phyloP scores from a whole-genome alignment of 2,888 invertebrate genomes.

The Cataglyphis albicans region DNA sequence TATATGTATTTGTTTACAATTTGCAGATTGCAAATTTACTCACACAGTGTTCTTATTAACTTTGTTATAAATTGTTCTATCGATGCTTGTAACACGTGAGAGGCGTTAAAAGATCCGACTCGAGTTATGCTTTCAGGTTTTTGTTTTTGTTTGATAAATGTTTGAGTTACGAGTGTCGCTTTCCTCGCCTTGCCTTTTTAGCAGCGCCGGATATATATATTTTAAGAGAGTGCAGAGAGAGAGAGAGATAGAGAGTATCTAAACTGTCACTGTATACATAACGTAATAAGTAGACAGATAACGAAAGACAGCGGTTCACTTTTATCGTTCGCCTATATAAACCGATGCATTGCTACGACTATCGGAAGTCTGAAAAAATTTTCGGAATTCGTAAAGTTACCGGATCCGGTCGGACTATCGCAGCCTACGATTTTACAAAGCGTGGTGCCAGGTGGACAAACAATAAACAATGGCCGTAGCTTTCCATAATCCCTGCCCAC shows the following conservation, averaged over 20 bases:
- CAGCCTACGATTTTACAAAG: conserved; percentile 26
- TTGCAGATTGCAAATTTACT: conserved; percentile 38
- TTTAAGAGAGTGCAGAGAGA: conserved; percentile 2
- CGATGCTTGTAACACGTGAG: conserved; percentile 7
- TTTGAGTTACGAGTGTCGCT: conserved; percentile 44
- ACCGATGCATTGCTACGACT: not conserved
- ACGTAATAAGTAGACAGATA: conserved; percentile 9
- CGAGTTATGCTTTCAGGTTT: conserved; percentile 1
- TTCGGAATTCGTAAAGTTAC: not conserved
- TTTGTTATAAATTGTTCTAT: not conserved
- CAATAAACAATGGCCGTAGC: conserved; percentile 49
- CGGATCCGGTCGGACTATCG: conserved; percentile 7
- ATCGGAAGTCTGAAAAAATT: not conserved
- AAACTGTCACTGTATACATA: conserved; percentile 12
- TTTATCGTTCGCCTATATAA: conserved; percentile 13
- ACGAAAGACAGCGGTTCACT: conserved; percentile 2
- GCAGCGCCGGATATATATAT: conserved; percentile 6
- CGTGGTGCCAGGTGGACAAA: conserved; percentile 30
- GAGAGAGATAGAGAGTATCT: not conserved
- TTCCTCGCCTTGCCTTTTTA: conserved; percentile 39
- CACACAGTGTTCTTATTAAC: conserved; percentile 32
- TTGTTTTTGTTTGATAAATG: conserved; percentile 42
- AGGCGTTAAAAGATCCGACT: not conserved
- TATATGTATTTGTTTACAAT: conserved; percentile 14
- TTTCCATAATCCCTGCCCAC: conserved; percentile 50